These are phyloP conservation scores for Ephestia elutella DNA, from an alignment of 1,140 invertebrate species.

Conservation along the genomic window DNA sequence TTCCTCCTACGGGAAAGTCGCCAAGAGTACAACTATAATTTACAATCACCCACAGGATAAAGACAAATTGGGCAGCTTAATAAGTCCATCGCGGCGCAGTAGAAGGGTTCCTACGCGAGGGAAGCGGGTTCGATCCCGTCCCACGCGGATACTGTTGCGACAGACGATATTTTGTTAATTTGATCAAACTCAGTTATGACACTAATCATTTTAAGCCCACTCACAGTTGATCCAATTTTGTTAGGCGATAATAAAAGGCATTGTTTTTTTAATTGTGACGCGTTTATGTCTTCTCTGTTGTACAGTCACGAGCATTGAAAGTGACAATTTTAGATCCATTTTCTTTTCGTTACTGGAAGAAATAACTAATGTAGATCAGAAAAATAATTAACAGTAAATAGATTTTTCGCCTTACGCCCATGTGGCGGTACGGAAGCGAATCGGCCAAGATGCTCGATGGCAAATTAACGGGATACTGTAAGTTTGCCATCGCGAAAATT, in stretches of 20 bases:
- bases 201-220: not conserved
- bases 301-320: too few species aligned
- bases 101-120: not conserved
- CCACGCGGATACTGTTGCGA: slow-evolving; percentile 2
- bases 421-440: too few species aligned
- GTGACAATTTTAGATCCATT: too few species aligned
- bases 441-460: too few species aligned
- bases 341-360: too few species aligned
- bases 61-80: not conserved
- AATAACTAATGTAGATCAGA: too few species aligned
- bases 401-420: too few species aligned
- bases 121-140: not conserved
- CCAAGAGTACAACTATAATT: not conserved
- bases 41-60: not conserved
- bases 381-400: too few species aligned
- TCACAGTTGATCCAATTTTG: not conserved
- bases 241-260: not conserved
- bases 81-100: not conserved
- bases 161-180: not conserved
- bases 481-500: too few species aligned
- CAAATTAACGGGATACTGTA: too few species aligned
- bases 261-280: not conserved
- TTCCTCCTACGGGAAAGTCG: too few species aligned
- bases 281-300: too few species aligned
- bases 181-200: not conserved